phyloP scores from a whole-genome alignment of 2,888 invertebrate species.

The Napeogenes inachia region DNA sequence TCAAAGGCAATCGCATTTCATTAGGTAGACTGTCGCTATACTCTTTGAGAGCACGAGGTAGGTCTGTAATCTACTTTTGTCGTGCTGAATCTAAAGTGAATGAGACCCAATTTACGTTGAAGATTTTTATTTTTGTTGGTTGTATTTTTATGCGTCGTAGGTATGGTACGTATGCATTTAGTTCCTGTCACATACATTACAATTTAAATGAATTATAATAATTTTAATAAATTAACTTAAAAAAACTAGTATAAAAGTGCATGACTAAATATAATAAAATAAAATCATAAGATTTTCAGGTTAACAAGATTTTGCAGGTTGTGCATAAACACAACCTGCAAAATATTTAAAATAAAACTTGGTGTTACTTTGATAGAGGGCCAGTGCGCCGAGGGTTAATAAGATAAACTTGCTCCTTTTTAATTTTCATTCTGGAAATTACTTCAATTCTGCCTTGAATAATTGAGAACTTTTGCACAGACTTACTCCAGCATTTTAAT shows the following conservation, averaged over 20 bases:
- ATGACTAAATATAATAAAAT: no score
- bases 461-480: conserved; percentile 13
- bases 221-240: no score
- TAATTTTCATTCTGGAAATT: conserved; percentile 14
- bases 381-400: conserved; percentile 1
- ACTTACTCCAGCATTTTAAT: conserved; percentile 18
- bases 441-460: conserved; percentile 13
- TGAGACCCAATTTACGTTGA: no score
- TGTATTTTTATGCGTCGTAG: no score
- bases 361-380: conserved; percentile 3
- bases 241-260: no score
- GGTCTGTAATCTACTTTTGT: conserved; percentile 2
- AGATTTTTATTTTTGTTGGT: no score
- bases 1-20: conserved; percentile 4
- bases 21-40: background rate
- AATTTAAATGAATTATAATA: no score
- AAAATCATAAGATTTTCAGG: no score
- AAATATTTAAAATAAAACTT: conserved; percentile 12
- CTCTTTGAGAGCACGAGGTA: conserved; percentile 4
- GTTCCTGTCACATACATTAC: no score
- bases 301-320: no score
- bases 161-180: no score
- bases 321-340: background rate
- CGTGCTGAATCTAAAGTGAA: background rate
- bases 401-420: conserved; percentile 11